These are phyloP conservation scores for Trematocara nigrifrons DNA, from an alignment of 2,113 vertebrate species.

Conservation along the genomic window DNA sequence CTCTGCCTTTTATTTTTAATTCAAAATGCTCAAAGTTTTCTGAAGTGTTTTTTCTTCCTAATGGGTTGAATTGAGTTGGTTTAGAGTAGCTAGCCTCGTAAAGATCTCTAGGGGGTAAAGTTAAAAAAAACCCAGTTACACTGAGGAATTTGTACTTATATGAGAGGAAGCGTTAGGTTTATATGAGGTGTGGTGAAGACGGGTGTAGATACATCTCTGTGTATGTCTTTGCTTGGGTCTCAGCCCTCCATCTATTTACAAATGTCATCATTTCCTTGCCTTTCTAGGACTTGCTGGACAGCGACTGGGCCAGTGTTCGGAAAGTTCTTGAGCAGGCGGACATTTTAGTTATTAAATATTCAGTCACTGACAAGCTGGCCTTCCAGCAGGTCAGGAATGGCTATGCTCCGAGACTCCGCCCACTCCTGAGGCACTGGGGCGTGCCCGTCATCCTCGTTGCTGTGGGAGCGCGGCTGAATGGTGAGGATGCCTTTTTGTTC, in stretches of 20 bases:
- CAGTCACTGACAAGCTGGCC: slow-evolving; percentile 88
- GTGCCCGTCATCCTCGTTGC: slow-evolving; percentile 91
- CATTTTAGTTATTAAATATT: slow-evolving; percentile 94
- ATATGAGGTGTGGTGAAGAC: neutral
- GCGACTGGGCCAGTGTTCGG: slow-evolving; percentile 87
- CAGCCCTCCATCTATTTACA: neutral
- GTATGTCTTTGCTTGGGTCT: neutral
- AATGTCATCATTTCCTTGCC: neutral
- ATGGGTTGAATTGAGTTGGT: slow-evolving; percentile 25
- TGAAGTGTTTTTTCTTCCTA: neutral
- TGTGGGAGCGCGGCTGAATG: slow-evolving; percentile 85
- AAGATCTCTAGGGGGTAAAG: slow-evolving; percentile 1
- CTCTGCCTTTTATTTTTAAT: slow-evolving; percentile 1
- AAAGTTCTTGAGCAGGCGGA: slow-evolving; percentile 87
- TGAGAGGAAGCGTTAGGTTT: slow-evolving; percentile 5
- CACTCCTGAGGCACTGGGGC: slow-evolving; percentile 81
- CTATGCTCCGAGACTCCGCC: slow-evolving; percentile 87
- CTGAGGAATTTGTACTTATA: slow-evolving; percentile 5
- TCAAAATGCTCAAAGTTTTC: slow-evolving; percentile 20
- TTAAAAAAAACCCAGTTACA: neutral
- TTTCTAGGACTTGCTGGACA: slow-evolving; percentile 88
- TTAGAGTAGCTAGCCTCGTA: slow-evolving; percentile 1
- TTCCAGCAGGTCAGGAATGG: slow-evolving; percentile 90
- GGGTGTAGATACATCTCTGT: neutral
- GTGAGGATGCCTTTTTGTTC: slow-evolving; percentile 70